A percentile compares a stretch with the other conserved stretches of the same genome.
Conservation (phyloP, 2,113 vertebrate species). For the Heptranchias perlo region DNA sequence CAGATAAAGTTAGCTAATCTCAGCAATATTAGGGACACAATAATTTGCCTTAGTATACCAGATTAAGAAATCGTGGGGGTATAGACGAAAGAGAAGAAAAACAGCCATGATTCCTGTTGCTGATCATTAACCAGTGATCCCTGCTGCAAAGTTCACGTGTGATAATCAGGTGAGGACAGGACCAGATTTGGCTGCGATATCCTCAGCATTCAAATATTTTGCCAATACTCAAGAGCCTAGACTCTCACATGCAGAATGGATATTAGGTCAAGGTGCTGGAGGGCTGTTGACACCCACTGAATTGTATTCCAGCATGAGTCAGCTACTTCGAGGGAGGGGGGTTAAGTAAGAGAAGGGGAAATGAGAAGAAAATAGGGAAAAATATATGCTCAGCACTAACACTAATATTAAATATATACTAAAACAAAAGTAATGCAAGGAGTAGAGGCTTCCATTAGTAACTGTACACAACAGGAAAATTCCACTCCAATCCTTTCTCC, state of each 20-base stretch:
- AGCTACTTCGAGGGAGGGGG: background rate
- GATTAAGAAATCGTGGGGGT: background rate
- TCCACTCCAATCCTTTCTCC: background rate
- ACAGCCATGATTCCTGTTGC: background rate
- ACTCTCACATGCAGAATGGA: background rate
- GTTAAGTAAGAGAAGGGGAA: background rate
- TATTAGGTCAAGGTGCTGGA: background rate
- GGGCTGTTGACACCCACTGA: background rate
- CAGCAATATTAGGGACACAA: background rate
- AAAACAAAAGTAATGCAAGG: background rate
- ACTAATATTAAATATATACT: background rate
- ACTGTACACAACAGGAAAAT: background rate
- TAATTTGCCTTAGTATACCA: background rate
- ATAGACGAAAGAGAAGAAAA: background rate
- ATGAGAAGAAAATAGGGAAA: background rate
- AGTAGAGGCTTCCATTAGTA: background rate
- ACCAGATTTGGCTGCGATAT: background rate
- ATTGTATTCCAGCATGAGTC: background rate
- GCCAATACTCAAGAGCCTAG: background rate
- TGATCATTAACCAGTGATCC: background rate
- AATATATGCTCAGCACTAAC: background rate
- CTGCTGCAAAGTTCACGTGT: background rate
- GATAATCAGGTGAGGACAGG: background rate
- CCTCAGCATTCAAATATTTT: background rate
- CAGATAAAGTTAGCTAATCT: background rate